Percentiles rank a stretch among this genome's conserved stretches.
phyloP scores from a whole-genome alignment of 2,888 invertebrate genomes.

The Nephrotoma flavescens region DNA sequence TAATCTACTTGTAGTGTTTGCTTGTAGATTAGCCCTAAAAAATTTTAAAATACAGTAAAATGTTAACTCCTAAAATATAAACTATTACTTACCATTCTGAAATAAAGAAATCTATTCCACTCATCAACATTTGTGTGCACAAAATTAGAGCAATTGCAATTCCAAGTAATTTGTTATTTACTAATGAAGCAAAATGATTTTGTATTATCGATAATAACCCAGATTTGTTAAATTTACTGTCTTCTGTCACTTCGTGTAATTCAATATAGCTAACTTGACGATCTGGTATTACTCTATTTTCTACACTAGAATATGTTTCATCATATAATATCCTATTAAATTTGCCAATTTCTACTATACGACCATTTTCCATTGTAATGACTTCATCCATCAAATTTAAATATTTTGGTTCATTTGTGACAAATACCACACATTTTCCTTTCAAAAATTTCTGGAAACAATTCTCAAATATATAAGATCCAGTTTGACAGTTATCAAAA shows the following conservation, averaged over 20 bases:
- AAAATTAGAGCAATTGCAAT: neutral
- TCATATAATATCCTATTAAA: neutral
- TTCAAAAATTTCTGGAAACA: constrained; percentile 39
- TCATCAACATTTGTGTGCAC: neutral
- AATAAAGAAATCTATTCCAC: constrained; percentile 2
- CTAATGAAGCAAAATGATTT: neutral
- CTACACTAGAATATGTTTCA: neutral
- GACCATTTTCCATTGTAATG: constrained; percentile 34
- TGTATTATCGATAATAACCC: neutral
- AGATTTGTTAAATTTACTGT: neutral
- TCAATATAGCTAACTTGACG: neutral
- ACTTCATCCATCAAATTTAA: constrained; percentile 31
- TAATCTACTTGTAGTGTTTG: neutral
- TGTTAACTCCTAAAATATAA: neutral
- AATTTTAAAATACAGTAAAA: neutral
- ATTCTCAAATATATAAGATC: constrained; percentile 50
- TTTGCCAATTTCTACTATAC: neutral
- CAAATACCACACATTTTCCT: constrained; percentile 37
- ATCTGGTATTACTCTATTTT: too few relatives aligned
- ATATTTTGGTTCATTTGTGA: constrained; percentile 64
- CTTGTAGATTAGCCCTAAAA: neutral
- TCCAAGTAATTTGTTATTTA: neutral
- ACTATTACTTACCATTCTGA: constrained; percentile 3
- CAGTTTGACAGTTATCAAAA: constrained; percentile 54
- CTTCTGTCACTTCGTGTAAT: neutral